phyloP scores from a whole-genome alignment of 2,888 invertebrate species.

The Allophyes oxyacanthae region DNA sequence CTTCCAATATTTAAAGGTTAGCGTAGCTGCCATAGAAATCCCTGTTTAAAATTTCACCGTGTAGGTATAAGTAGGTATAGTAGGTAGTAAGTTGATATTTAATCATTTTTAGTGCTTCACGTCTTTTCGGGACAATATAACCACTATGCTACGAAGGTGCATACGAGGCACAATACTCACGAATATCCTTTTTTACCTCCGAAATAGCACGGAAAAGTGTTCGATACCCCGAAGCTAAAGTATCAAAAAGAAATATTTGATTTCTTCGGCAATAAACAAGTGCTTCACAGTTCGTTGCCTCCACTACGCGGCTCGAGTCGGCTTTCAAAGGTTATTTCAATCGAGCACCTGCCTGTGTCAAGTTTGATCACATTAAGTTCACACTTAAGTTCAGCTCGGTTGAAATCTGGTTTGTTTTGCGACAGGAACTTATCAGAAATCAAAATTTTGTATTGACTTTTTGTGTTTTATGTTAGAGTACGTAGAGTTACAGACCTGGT shows the following conservation, averaged over 20 bases:
- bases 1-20: too few relatives aligned
- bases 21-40: too few relatives aligned
- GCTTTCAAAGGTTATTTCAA: conserved; percentile 38
- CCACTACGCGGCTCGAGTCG: conserved; percentile 19
- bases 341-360: conserved; percentile 28
- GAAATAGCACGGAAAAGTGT: conserved; percentile 36
- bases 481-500: too few relatives aligned
- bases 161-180: conserved; percentile 1
- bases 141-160: too few relatives aligned
- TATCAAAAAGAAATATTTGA: conserved; percentile 42
- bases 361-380: conserved; percentile 41
- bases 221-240: conserved; percentile 14
- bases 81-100: too few relatives aligned
- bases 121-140: too few relatives aligned
- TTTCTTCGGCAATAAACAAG: conserved; percentile 43
- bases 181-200: conserved; percentile 7
- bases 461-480: too few relatives aligned
- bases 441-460: neutral
- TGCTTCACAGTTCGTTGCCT: conserved; percentile 50
- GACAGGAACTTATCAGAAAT: conserved; percentile 7
- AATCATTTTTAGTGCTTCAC: too few relatives aligned
- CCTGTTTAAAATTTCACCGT: too few relatives aligned
- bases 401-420: conserved; percentile 7
- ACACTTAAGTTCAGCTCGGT: conserved; percentile 19
- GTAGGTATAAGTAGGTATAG: too few relatives aligned